These are phyloP conservation scores for Gopherus evgoodei DNA, from an alignment of 2,113 vertebrate species.

Conservation along the genomic window DNA sequence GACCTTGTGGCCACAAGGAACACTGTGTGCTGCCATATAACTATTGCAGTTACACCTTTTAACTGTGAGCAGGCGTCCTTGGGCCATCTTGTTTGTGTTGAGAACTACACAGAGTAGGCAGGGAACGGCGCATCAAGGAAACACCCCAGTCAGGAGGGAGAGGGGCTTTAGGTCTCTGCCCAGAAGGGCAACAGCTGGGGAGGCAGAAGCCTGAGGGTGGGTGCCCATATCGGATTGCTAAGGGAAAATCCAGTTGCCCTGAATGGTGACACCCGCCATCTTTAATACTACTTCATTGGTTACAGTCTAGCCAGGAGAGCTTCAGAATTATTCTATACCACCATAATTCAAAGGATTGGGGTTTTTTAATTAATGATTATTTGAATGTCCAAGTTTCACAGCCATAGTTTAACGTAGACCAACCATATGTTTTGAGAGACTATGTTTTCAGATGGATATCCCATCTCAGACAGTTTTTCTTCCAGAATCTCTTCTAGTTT, in stretches of 20 bases:
- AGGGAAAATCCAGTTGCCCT: background rate
- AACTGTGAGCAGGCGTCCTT: background rate
- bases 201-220: background rate
- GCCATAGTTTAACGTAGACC: no score
- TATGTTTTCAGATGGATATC: no score
- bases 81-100: background rate
- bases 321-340: background rate
- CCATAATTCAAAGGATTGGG: background rate
- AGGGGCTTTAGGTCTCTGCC: background rate
- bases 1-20: background rate
- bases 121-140: background rate
- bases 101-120: background rate
- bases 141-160: background rate
- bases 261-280: background rate
- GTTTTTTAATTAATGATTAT: no score
- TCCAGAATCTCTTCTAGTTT: no score
- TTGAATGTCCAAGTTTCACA: no score
- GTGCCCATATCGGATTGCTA: no score
- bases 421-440: no score
- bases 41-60: background rate
- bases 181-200: background rate
- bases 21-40: background rate
- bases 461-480: no score
- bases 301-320: background rate
- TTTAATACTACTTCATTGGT: background rate